phyloP scores from a whole-genome alignment of 2,113 vertebrate species.

The Pseudonaja textilis region DNA sequence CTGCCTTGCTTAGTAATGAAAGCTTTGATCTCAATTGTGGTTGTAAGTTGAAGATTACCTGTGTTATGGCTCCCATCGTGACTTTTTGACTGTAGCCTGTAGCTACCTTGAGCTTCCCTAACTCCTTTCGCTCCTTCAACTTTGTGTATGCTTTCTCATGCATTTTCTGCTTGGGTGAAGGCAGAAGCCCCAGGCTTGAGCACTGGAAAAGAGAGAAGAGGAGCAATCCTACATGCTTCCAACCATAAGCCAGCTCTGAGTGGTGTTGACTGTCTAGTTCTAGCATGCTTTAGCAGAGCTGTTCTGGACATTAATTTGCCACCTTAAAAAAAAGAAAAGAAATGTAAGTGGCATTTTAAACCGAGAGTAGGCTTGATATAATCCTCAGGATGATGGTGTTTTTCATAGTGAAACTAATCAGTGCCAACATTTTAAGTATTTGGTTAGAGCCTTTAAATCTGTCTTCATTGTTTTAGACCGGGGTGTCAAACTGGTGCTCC shows the following conservation, averaged over 20 bases:
- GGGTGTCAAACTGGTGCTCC: too few relatives aligned
- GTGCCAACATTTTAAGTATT: neutral
- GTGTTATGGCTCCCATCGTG: neutral
- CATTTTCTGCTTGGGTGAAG: slow-evolving; percentile 25
- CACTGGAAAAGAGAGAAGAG: neutral
- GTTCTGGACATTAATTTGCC: neutral
- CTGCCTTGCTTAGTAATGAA: neutral
- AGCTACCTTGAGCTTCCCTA: neutral
- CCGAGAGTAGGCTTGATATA: neutral
- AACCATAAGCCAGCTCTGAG: too few relatives aligned
- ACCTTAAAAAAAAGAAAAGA: neutral
- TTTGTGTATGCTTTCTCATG: neutral
- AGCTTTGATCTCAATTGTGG: neutral
- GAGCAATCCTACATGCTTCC: neutral
- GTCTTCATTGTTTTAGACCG: neutral
- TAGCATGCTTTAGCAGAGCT: neutral
- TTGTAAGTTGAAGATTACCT: neutral
- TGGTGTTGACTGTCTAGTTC: neutral
- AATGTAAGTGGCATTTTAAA: neutral
- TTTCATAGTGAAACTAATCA: neutral
- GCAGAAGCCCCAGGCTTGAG: neutral
- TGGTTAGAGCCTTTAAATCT: neutral
- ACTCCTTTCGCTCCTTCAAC: neutral
- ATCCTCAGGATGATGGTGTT: neutral
- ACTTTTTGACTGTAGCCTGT: neutral